Conservation (phyloP, 1,140 invertebrate species). For the Frieseomelitta varia region DNA sequence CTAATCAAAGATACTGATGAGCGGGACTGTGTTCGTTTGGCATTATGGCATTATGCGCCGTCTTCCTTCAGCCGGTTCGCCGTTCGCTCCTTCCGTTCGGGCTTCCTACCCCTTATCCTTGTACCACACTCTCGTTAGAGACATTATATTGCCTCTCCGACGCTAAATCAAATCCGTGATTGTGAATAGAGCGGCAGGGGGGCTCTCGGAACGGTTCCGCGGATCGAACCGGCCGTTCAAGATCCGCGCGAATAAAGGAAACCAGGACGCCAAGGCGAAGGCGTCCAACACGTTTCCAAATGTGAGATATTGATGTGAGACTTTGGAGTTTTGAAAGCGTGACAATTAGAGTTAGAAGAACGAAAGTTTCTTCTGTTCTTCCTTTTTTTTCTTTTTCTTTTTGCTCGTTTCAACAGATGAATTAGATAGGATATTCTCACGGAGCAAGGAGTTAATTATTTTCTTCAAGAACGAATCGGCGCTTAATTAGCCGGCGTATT, state of each 20-base stretch:
- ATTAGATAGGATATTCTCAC: neutral
- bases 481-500: conserved; percentile 18
- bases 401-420: neutral
- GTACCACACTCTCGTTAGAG: conserved; percentile 77
- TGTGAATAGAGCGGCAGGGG: conserved; percentile 69
- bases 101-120: conserved; percentile 67
- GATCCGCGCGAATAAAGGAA: conserved; percentile 37
- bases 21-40: conserved; percentile 70
- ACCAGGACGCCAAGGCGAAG: conserved; percentile 12
- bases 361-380: too few species aligned
- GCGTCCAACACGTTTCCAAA: neutral
- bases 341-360: too few species aligned
- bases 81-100: conserved; percentile 52
- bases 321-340: too few species aligned
- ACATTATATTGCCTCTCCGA: conserved; percentile 73
- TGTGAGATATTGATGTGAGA: too few species aligned
- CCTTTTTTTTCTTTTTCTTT: too few species aligned
- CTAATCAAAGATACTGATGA: conserved; percentile 82
- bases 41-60: conserved; percentile 77
- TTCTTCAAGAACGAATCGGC: neutral
- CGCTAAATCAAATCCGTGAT: conserved; percentile 76
- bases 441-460: neutral
- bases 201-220: conserved; percentile 44
- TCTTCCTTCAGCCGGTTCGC: conserved; percentile 44
- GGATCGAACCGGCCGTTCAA: neutral